Base-by-base conservation (phyloP, 2,888 invertebrate genomes). In the Maniola hyperantus region DNA sequence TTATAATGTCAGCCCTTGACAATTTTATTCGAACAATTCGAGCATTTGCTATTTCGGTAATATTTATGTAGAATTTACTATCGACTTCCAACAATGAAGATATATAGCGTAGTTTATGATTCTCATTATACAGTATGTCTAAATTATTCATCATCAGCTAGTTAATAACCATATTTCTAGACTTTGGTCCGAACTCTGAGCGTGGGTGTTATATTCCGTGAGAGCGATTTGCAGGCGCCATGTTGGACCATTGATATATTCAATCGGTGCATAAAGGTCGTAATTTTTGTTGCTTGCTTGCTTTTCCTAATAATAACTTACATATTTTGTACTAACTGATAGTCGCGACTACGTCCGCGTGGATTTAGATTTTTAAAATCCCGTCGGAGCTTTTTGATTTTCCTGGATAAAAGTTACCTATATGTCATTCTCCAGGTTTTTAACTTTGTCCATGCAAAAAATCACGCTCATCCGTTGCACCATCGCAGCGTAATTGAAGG, bases 151-250 rank as follows among this genome's bases (percentile, higher is more conserved):
- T 68, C 69, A 66, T 73, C 66, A 76, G 68, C 71, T 70, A 73
- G 72, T 68, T 74, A 72, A 74, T 76, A 73, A 75, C 71, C 74
- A 74, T 77, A 77, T 77, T 76, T 75, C 77, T 76, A 77, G 74
- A 71, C 73, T 74, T 68, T 70, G 71, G 61, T 61, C 61, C 61
- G 18, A 61, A 57, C 69, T 79, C 73, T 63, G 75, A 54, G 82
- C 78, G 87, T 87, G 76, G 87, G 86, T 74, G 82, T 74, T 68
- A 77, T 73, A 77, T 73, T 72, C 76, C 85, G 85, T 87, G 87
- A 80, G 87, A 85, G 77, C 80, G 73, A 72, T 74, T 75, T 72
- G 46, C 61, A 67, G 77, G 79, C 82, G 79, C 80, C 80, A 74
- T 74, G 51, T 74, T 67, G 72, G 72, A 74, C 74, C 73, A 74